phyloP scores from a whole-genome alignment of 2,113 vertebrate species.

The Callospermophilus lateralis region DNA sequence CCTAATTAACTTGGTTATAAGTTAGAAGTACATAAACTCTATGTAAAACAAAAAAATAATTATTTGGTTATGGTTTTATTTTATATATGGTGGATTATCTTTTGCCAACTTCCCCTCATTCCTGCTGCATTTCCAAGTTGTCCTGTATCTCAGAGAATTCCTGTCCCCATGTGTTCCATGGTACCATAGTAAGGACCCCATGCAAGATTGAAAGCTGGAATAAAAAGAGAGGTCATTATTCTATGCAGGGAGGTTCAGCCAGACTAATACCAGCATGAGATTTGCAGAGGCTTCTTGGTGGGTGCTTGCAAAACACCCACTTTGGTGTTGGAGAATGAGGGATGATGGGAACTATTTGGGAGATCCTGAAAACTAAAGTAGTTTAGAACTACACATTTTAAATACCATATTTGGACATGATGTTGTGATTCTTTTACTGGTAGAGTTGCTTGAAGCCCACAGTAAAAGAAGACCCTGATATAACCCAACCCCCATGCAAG shows the following conservation, averaged over 20 bases:
- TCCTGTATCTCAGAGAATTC: not conserved
- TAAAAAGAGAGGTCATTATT: not conserved
- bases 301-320: not conserved
- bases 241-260: not conserved
- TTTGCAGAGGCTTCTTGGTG: too few species aligned
- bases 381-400: not conserved
- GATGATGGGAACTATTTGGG: not conserved
- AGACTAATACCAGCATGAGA: fast-evolving
- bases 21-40: not conserved
- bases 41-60: not conserved
- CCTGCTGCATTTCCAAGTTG: not conserved
- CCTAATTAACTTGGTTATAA: not conserved
- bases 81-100: not conserved
- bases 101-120: not conserved
- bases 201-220: not conserved
- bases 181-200: not conserved
- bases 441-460: not conserved
- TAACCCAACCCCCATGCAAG: not conserved
- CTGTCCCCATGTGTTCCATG: not conserved
- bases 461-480: not conserved
- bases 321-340: not conserved
- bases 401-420: not conserved
- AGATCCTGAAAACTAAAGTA: not conserved
- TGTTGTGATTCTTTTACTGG: not conserved
- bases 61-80: not conserved